A percentile compares a stretch with the other conserved stretches of the same genome.
Conservation (phyloP, 2,113 vertebrate species). For the Xiphophorus maculatus region DNA sequence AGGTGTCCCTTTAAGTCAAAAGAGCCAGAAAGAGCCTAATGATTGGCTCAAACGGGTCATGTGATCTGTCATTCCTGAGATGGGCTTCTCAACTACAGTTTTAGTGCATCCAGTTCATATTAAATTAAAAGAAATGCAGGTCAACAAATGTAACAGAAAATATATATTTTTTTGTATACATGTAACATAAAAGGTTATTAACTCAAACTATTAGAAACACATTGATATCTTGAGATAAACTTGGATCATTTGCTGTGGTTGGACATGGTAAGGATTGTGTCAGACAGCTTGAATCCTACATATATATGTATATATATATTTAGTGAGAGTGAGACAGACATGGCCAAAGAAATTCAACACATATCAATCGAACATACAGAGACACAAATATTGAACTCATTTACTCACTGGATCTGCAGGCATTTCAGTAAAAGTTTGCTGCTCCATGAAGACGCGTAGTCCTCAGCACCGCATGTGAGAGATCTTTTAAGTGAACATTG, state of each 20-base stretch:
- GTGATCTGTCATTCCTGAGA: slow-evolving; percentile 49
- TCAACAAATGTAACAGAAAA: not conserved
- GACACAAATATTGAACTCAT: slow-evolving; percentile 1
- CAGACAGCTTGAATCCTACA: not conserved
- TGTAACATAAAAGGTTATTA: not conserved
- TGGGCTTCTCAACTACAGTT: slow-evolving; percentile 37
- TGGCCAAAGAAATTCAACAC: not conserved
- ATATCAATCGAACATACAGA: slow-evolving; percentile 13
- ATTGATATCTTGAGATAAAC: not conserved
- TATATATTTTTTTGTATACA: not conserved
- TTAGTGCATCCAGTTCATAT: slow-evolving; percentile 7
- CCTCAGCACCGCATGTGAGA: slow-evolving; percentile 63
- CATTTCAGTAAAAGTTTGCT: slow-evolving; percentile 83
- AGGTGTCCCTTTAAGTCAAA: slow-evolving; percentile 47
- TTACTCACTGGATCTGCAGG: slow-evolving; percentile 71
- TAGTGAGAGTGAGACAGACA: not conserved
- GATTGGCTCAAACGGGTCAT: slow-evolving; percentile 60
- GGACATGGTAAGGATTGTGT: not conserved
- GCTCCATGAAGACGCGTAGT: slow-evolving; percentile 85
- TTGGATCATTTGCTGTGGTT: not conserved
- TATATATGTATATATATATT: not conserved
- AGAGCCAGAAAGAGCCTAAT: not conserved
- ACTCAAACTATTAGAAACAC: not conserved
- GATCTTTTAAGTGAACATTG: slow-evolving; percentile 59
- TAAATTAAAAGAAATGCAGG: not conserved